Base-by-base conservation (phyloP, 2,797 vertebrate genomes). In the Acanthornis magna region DNA sequence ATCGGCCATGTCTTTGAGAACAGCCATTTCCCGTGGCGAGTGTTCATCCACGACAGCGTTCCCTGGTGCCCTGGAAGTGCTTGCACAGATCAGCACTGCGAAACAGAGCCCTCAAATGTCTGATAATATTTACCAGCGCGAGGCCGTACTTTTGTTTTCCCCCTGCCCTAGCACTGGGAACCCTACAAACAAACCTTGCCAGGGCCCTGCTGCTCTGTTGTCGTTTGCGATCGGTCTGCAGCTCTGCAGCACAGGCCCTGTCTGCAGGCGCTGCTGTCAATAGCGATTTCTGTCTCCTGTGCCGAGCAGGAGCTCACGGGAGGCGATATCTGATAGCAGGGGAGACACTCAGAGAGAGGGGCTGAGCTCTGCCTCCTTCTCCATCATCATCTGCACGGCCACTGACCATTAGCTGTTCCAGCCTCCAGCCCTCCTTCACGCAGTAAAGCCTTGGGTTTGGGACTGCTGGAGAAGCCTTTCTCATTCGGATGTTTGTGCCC, bases 231-330 rank as follows among this genome's bases (percentile, higher is more conserved):
- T 38, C 70, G 85, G 51, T 89, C 85, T 76, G 36, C 93, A 94
- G 94, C 86, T 62, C 61, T 88, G 89, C 92, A 92, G 93, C 81
- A 94, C 87, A 96, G 87, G 84, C 79, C 43, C 66, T 92, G 91
- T 60, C 85, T 91, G 91, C 62, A 0, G 93, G 75, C 14, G 10
- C 62, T 89, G 17, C 36, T 94, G 93, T 89, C 95, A 81, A 89
- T 88, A 89, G 95, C 40, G 43, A 88, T 96, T 94, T 68, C 7
- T 6, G 3, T 92, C 87, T 85, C 81, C 29, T 5, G 80, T 72
- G 81, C 93, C 43, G 78, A 89, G 93, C 92, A 58, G 4, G 5
- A 45, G 42, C 72, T 89, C 43, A 30, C 0, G 1, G 89, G 47
- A 83, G 65, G 85, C 3, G 25, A 89, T 27, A 84, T 42, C 90